Evolutionary conservation across 2,888 invertebrate species (phyloP).

Genomic region (Xestia sexstrigata): DNA sequence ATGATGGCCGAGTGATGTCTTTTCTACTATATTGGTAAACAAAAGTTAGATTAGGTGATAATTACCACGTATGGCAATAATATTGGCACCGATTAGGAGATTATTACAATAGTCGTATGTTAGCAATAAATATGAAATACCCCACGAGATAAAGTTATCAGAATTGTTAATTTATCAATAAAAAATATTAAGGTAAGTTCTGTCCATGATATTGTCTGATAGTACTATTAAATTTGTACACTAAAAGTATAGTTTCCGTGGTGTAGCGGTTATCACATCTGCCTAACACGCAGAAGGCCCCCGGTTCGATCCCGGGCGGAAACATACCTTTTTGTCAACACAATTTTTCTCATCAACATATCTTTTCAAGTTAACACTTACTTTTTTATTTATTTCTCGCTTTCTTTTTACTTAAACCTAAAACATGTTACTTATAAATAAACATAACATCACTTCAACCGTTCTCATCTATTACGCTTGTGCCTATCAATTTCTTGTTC

Average conservation of each 20-base stretch:
- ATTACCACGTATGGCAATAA: neutral
- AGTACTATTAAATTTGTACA: accelerated
- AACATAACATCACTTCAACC: constrained; percentile 26
- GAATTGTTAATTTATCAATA: neutral
- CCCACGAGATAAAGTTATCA: constrained; percentile 15
- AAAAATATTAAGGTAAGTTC: constrained; percentile 10
- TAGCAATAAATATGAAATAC: neutral
- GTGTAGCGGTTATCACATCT: constrained; percentile 98
- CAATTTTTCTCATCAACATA: neutral
- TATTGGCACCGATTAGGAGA: neutral
- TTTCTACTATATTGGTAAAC: neutral
- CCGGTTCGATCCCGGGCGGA: constrained; percentile 97
- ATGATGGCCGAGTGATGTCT: neutral
- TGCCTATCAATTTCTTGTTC: constrained; percentile 33
- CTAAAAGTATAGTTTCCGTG: constrained; percentile 91
- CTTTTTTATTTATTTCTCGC: neutral
- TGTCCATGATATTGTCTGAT: neutral
- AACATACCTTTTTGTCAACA: constrained; percentile 86
- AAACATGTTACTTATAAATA: constrained; percentile 31
- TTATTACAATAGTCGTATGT: neutral
- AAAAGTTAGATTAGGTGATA: neutral
- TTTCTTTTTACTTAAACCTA: neutral
- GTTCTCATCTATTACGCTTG: constrained; percentile 18
- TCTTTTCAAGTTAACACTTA: neutral
- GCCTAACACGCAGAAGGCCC: constrained; percentile 98